phyloP scores from a whole-genome alignment of 1,140 invertebrate genomes.

The Oryctes rhinoceros region DNA sequence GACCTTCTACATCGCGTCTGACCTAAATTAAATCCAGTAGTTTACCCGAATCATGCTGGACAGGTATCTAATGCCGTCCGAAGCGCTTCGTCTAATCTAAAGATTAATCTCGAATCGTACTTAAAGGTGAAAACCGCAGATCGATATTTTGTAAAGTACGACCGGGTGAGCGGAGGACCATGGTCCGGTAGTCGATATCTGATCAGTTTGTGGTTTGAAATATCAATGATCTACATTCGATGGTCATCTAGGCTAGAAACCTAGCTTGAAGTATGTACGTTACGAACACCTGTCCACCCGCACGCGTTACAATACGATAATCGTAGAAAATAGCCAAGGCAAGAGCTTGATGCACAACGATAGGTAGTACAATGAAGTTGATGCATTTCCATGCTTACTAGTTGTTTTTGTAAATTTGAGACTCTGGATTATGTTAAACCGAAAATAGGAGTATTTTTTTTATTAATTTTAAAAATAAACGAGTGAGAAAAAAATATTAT shows the following conservation, averaged over 20 bases:
- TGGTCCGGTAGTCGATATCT: conserved; percentile 15
- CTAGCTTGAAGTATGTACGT: neutral
- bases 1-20: neutral
- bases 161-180: neutral
- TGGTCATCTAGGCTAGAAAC: conserved; percentile 4
- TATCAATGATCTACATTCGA: neutral
- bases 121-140: conserved; percentile 34
- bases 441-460: too few relatives aligned
- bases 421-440: too few relatives aligned
- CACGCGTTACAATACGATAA: neutral
- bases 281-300: conserved; percentile 17
- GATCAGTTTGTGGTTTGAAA: conserved; percentile 16
- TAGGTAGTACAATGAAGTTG: too few relatives aligned
- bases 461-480: too few relatives aligned
- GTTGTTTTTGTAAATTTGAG: too few relatives aligned
- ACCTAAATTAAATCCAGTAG: conserved; percentile 31
- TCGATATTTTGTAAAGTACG: conserved; percentile 26
- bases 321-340: neutral
- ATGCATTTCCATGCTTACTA: too few relatives aligned
- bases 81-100: conserved; percentile 3
- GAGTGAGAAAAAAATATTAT: too few relatives aligned
- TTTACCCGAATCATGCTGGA: neutral
- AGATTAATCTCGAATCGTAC: conserved; percentile 31
- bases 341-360: neutral
- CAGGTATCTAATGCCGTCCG: conserved; percentile 6